Base-by-base conservation (phyloP, 2,888 invertebrate genomes). In the Yponomeuta sedellus region DNA sequence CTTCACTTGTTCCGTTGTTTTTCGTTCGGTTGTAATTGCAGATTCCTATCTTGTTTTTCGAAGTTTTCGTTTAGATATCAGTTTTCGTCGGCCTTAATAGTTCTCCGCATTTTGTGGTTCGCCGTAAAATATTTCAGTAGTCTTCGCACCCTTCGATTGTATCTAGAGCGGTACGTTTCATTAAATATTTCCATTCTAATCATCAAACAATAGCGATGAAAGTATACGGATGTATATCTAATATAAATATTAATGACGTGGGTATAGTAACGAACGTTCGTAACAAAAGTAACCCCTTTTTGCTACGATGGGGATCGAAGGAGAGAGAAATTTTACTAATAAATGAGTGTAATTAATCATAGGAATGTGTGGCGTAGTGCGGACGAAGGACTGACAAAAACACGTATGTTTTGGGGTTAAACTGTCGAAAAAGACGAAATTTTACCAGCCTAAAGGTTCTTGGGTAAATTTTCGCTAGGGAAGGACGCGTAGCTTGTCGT, bases 301-400 rank as follows among this genome's bases (percentile, higher is more conserved):
- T 79, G 79, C 59, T 77, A 76, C 83, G 74, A 71, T 74, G 75
- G 77, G 74, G 77, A 80, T 79, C 76, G 79, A 76, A 75, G 73
- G 75, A 75, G 77, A 79, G 65, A 44, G 64, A 65, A 78, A 85
- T 86, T 87, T 84, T 79, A 85, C 85, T 90, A 89, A 90, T 90
- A 90, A 88, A 89, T 90, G 88, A 81, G 80, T 81, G 82, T 84
- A 86, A 90, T 90, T 90, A 90, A 90, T 89, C 90, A 88, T 81
- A 79, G 74, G 80, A 79, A 82, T 85, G 82, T 58, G 65, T 57
- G 56, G 57, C 16, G 19, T 58, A 58, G 64, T 52, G 64, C 56
- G 64, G 64, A 19, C 56, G n/a, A n/a, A 22, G 44, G 57, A n/a
- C 56, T 25, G 57, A 19, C 57, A 64, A 52, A 52, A 52, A 52